phyloP scores from a whole-genome alignment of 2,113 vertebrate genomes.

The Tangachromis dhanisi region DNA sequence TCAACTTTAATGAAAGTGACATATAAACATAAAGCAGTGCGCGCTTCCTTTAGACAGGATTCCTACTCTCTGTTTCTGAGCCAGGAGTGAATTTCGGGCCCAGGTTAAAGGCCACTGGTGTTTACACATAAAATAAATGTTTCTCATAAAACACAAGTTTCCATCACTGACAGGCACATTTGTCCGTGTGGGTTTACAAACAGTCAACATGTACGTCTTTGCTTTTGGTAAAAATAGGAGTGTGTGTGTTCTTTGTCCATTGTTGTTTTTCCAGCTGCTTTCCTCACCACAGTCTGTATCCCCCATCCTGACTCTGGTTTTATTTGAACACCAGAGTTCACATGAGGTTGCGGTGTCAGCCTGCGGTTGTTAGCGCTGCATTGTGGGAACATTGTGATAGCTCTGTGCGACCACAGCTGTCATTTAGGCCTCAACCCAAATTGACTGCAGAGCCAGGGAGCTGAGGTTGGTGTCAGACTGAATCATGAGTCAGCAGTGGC shows the following conservation, averaged over 20 bases:
- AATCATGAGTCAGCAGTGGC: slow-evolving; percentile 42
- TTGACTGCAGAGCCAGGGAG: background rate
- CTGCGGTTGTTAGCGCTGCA: slow-evolving; percentile 28
- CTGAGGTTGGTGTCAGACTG: slow-evolving; percentile 19
- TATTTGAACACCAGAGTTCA: slow-evolving; percentile 17
- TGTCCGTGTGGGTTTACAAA: background rate
- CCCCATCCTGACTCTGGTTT: slow-evolving; percentile 3
- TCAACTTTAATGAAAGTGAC: background rate
- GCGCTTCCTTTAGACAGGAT: background rate
- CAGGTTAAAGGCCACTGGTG: background rate
- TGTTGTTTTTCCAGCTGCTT: slow-evolving; percentile 51
- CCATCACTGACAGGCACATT: background rate
- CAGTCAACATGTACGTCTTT: background rate
- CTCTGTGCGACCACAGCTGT: slow-evolving; percentile 36
- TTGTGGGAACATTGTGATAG: slow-evolving; percentile 36
- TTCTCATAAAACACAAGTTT: background rate
- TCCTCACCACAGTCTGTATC: background rate
- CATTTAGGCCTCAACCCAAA: slow-evolving; percentile 17
- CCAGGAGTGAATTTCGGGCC: background rate
- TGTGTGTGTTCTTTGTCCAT: background rate
- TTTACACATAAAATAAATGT: background rate
- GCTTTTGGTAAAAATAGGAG: background rate
- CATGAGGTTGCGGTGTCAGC: slow-evolving; percentile 21
- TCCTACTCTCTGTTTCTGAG: background rate
- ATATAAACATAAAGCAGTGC: background rate